Evolutionary conservation across 2,888 invertebrate species (phyloP), one percentile per base, ranked within the genome.

Genomic region (Xestia rhomboidea): DNA sequence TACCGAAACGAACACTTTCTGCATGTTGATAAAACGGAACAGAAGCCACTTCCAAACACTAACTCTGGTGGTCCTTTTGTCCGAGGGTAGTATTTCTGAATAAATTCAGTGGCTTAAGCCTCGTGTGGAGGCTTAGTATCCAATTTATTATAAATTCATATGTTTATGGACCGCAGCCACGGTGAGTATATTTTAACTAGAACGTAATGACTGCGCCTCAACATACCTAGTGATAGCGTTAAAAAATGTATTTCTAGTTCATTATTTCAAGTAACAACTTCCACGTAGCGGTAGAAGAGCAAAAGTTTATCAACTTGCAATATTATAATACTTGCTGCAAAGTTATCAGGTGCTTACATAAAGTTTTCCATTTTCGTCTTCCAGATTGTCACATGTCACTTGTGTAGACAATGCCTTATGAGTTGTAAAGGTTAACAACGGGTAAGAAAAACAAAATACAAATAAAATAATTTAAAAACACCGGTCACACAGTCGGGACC

Each of bases 141-240:
- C 88, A 90, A 90, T 91, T 89, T 92, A 92, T 92, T 92, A 92
- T 92, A 90, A 92, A 93, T 93, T 92, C 92, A 93, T 93, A 91
- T 87, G 91, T 87, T 87, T 84, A 83, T 68, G 81, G 86, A 83
- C 84, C 89, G 84, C 89, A 77, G 81, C 74, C 76, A 73, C 71
- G 41, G 30, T 8, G 24, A 38, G 62, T 54, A 64, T 66, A 66
- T 80, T 70, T 71, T 72, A 72, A 73, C 68, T 63, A 54, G 49
- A 57, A 77, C 63, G 21, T 70, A 79, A 82, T 82, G 71, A 77
- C 49, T 62, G n/a, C 27, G 54, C 72, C 6, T 51, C 5, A 11
- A 38, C 24, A 68, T 60, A 34, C 30, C 60, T 60, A 38, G 34
- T 18, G 13, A 15, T 8, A 5, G 15, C 4, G 24, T 18, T 18